Base-by-base conservation (phyloP, 2,797 vertebrate species). In the Fistularia commersonii region DNA sequence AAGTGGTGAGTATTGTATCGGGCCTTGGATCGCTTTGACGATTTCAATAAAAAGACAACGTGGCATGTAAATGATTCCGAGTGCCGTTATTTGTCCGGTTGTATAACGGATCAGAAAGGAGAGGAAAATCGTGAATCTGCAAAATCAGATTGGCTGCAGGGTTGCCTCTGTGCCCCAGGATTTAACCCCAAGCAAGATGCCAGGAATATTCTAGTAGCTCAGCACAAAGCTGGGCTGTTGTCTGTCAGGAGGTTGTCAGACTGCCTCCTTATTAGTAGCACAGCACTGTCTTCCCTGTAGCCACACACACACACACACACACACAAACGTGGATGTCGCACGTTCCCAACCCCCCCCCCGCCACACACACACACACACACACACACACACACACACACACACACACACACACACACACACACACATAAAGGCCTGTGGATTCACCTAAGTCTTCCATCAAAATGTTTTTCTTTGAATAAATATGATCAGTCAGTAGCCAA, bases 201-300 rank as follows among this genome's bases (percentile, higher is more conserved):
- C 76, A 74, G 58, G 66, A 79, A 79, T 76, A 74, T 81, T 80
- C 54, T 57, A 59, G 69, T 60, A 77, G 66, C 50, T 81, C 77
- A 80, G 77, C 82, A 84, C 70, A 83, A 78, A 77, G 70, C 51
- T 12, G 41, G 51, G 40, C 57, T 54, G 53, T 72, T 77, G 79
- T 77, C 80, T 79, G 81, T 86, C 77, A 81, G 72, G 69, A 58
- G 62, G 66, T 45, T 76, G 75, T 80, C 83, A 79, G 59, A 35
- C 57, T 45, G 61, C 64, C 59, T 79, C 35, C 79, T 77, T 80
- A 76, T 86, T 86, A 86, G 66, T 41, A 63, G 61, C 62, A 64
- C 63, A 58, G 45, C 43, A 46, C 57, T 61, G 72, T 74, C 49
- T 64, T 44, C 56, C 51, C 51, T 64, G 54, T 39, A 67, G 60